Percentiles rank a stretch among this genome's conserved stretches.
Conservation (phyloP, 2,888 invertebrate species). For the Shargacucullia verbasci region DNA sequence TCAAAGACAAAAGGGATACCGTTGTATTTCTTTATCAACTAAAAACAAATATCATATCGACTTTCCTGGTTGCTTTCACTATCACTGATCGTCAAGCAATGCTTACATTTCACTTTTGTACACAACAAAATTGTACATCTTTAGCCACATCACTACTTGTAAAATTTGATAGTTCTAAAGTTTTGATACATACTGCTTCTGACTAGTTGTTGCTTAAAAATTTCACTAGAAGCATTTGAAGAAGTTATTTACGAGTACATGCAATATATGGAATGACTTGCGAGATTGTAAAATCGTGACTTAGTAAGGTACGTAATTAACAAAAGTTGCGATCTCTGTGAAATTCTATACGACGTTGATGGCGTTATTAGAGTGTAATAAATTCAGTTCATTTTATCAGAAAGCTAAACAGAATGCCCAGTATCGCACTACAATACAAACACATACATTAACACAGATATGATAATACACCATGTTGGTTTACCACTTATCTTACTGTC, state of each 20-base stretch:
- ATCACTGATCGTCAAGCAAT: slow-evolving; percentile 4
- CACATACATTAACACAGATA: slow-evolving; percentile 57
- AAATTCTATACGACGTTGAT: slow-evolving; percentile 39
- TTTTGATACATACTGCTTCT: background rate
- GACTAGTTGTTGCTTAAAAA: slow-evolving; percentile 11
- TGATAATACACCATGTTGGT: slow-evolving; percentile 64
- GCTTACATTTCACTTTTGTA: slow-evolving; percentile 26
- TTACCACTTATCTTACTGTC: slow-evolving; percentile 57
- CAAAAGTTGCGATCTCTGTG: slow-evolving; percentile 15
- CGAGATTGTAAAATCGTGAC: slow-evolving; percentile 4
- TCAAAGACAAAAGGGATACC: slow-evolving; percentile 25
- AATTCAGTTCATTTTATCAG: slow-evolving; percentile 58
- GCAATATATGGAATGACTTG: slow-evolving; percentile 12
- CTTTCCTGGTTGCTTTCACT: slow-evolving; percentile 19
- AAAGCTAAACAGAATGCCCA: slow-evolving; percentile 58
- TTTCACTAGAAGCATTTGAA: background rate
- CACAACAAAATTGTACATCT: background rate
- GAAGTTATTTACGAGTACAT: background rate
- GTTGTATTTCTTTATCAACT: slow-evolving; percentile 14
- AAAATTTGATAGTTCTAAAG: background rate
- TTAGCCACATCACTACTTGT: too few species aligned
- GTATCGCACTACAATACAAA: slow-evolving; percentile 60
- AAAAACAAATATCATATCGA: background rate
- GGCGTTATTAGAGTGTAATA: slow-evolving; percentile 36
- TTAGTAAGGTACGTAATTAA: background rate